Conservation (phyloP, 2,888 invertebrate genomes). For the Troides oblongomaculatus region DNA sequence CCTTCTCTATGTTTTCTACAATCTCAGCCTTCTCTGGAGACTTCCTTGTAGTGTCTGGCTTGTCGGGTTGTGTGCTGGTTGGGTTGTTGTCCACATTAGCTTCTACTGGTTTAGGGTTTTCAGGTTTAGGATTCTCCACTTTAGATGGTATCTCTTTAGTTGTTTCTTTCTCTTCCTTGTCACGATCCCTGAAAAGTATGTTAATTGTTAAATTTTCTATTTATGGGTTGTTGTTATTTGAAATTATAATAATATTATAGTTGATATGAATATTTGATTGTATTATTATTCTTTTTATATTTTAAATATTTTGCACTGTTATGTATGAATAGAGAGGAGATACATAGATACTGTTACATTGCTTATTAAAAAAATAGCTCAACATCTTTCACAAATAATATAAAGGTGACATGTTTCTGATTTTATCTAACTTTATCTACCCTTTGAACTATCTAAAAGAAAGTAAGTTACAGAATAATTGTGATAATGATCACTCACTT, state of each 20-base stretch:
- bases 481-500: conserved; percentile 37
- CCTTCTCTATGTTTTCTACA: conserved; percentile 33
- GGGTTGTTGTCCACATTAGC: conserved; percentile 31
- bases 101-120: conserved; percentile 26
- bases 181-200: conserved; percentile 49
- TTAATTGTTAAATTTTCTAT: not conserved
- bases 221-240: not conserved
- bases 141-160: conserved; percentile 29
- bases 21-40: conserved; percentile 46
- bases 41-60: conserved; percentile 52
- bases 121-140: conserved; percentile 24
- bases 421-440: too few relatives aligned
- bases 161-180: conserved; percentile 41
- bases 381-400: too few relatives aligned
- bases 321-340: too few relatives aligned
- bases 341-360: too few relatives aligned
- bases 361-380: too few relatives aligned
- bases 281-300: too few relatives aligned
- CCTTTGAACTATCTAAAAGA: too few relatives aligned
- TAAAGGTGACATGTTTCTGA: too few relatives aligned
- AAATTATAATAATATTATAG: too few relatives aligned
- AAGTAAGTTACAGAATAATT: too few relatives aligned
- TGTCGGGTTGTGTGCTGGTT: conserved; percentile 32
- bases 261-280: too few relatives aligned
- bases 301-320: too few relatives aligned